Evolutionary conservation across 2,797 vertebrate species (phyloP).

Genomic region (Vultur gryphus): DNA sequence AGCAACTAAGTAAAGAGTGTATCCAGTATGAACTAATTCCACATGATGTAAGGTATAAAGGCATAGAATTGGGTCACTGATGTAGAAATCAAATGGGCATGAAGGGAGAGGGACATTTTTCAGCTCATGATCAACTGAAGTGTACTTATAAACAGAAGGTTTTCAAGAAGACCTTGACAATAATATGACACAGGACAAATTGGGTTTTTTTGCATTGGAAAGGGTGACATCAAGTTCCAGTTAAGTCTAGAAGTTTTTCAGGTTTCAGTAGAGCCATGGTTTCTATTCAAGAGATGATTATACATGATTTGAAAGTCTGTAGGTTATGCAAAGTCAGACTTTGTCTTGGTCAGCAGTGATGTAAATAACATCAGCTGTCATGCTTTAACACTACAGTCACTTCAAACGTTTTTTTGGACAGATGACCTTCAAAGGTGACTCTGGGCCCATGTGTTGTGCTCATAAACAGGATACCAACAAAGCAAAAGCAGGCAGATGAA

Average conservation of each 20-base stretch:
- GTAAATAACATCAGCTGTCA: background rate
- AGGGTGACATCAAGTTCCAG: background rate
- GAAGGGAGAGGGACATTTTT: background rate
- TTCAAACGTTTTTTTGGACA: background rate
- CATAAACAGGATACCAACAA: background rate
- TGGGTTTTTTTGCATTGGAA: background rate
- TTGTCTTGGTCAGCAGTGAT: background rate
- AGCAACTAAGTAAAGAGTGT: background rate
- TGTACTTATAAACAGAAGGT: background rate
- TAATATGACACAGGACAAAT: background rate
- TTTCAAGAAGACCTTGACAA: background rate
- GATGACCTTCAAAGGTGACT: background rate
- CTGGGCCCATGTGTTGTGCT: background rate
- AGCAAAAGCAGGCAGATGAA: background rate
- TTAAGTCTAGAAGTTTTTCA: background rate
- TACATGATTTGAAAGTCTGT: background rate
- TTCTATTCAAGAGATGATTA: background rate
- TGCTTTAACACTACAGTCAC: background rate
- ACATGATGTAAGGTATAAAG: background rate
- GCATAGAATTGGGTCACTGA: background rate
- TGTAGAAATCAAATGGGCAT: background rate
- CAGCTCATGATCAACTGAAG: background rate
- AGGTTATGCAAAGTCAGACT: background rate
- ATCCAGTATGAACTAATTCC: background rate
- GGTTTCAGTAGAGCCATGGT: background rate